Base-by-base conservation (phyloP, 2,113 vertebrate genomes). In the Athene noctua region DNA sequence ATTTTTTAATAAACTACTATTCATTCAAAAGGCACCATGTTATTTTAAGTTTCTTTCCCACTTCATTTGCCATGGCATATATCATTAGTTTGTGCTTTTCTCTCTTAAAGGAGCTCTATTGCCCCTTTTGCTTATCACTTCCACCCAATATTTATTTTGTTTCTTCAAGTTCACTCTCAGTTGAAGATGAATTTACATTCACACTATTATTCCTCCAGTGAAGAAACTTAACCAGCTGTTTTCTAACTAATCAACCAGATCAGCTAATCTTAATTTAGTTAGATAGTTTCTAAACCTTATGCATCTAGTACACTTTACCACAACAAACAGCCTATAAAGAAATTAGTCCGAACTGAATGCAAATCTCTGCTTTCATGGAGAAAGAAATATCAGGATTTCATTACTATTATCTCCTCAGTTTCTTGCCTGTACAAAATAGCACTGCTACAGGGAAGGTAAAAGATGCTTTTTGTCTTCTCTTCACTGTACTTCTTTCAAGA, bases 371-470 rank as follows among this genome's bases (percentile, higher is more conserved):
- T 95, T 81, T 87, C 23, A 78, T 5, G 10, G 18, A 54, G n/a
- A 78, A 66, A 88, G 25, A 94, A 96, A 58, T 72, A 63, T 20
- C 52, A 94, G 65, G 83, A 89, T 91, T 95, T 94, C 8, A 2
- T 22, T 0, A 79, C 36, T 84, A 11, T 86, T 73, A 71, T 84
- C 15, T 78, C 61, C n/a, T 78, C 21, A 70, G 54, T 81, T 85
- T 13, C 52, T 65, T 87, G 20, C 15, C 38, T 75, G 38, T 63
- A 79, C 12, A 63, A 89, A 92, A 80, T 30, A 91, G 23, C 30
- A 84, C 30, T 85, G 91, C 86, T 81, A 85, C 14, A 79, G 95
- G 91, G 94, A 95, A 96, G 83, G 94, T 92, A 92, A 94, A 81
- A 78, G 59, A 91, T 59, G 8, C 1, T 84, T 95, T 86, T 70